Evolutionary conservation across 1,140 invertebrate genomes (phyloP).

Genomic region (Bathynomus jamesi): DNA sequence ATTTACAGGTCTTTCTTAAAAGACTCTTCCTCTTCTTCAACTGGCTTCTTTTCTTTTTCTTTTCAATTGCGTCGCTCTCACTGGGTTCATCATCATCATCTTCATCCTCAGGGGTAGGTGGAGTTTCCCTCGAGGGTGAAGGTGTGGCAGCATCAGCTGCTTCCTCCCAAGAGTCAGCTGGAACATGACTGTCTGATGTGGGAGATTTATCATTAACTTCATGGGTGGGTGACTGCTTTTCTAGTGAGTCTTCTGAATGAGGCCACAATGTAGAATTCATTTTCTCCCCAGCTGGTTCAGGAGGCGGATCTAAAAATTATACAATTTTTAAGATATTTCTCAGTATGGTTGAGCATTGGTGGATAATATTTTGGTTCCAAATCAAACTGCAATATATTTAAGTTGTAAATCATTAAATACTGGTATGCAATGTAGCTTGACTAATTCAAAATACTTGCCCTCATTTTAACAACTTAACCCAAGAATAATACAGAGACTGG

Average conservation of each 20-base stretch:
- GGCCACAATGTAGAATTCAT: slow-evolving; percentile 50
- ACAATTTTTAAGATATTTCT: background rate
- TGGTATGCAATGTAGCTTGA: too few relatives aligned
- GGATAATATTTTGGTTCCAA: too few relatives aligned
- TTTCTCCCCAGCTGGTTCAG: slow-evolving; percentile 44
- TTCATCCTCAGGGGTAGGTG: slow-evolving; percentile 58
- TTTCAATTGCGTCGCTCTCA: slow-evolving; percentile 40
- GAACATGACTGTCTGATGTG: slow-evolving; percentile 41
- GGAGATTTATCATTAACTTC: background rate
- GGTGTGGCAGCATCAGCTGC: slow-evolving; percentile 51
- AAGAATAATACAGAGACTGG: too few relatives aligned
- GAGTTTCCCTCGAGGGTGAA: slow-evolving; percentile 28
- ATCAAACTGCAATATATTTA: too few relatives aligned
- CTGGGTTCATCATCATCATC: slow-evolving; percentile 53
- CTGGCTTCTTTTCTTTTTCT: slow-evolving; percentile 39
- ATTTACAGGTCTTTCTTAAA: slow-evolving; percentile 93
- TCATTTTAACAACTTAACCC: too few relatives aligned
- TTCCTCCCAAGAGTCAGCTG: slow-evolving; percentile 71
- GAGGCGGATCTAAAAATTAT: slow-evolving; percentile 25
- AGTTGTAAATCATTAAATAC: too few relatives aligned
- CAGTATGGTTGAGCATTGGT: too few relatives aligned
- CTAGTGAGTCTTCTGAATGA: background rate
- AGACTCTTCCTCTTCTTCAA: slow-evolving; percentile 38
- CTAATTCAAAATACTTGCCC: too few relatives aligned
- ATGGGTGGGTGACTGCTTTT: background rate